Conservation (phyloP, 92 coral and sea anemone species). For the Heteractis magnifica region DNA sequence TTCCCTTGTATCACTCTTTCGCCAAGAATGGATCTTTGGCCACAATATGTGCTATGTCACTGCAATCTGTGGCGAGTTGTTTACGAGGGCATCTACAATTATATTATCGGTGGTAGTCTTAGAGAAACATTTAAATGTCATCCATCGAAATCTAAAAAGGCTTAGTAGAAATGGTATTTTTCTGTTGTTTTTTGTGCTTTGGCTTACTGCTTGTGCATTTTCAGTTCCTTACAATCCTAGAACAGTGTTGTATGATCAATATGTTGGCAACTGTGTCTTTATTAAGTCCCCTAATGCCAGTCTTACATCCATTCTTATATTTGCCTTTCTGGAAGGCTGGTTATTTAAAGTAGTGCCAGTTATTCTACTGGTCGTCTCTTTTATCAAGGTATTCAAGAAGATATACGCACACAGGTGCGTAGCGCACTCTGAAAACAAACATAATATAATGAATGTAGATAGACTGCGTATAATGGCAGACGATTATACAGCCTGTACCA, state of each 20-base stretch:
- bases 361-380: not conserved
- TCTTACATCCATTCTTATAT: not conserved
- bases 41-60: not conserved
- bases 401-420: not conserved
- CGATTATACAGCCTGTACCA: constrained; percentile 28
- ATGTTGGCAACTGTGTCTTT: constrained; percentile 16
- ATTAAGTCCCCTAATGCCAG: not conserved
- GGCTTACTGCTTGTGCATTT: constrained; percentile 12
- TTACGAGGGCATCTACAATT: constrained; percentile 15
- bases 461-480: constrained; percentile 14
- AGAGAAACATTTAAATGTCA: constrained; percentile 20
- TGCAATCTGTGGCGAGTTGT: constrained; percentile 30
- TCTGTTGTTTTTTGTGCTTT: not conserved
- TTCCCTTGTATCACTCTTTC: constrained; percentile 15
- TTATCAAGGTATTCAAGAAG: constrained; percentile 14
- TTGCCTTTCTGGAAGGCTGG: constrained; percentile 1
- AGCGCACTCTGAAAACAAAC: not conserved
- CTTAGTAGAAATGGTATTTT: not conserved
- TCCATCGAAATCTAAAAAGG: not conserved
- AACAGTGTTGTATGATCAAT: not conserved
- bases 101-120: constrained; percentile 16
- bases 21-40: constrained; percentile 26
- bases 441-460: not conserved
- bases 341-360: constrained; percentile 17
- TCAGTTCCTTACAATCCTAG: constrained; percentile 24